These are phyloP conservation scores for Sebastes wilsoni DNA, from an alignment of 2,797 vertebrate species.

Conservation along the genomic window DNA sequence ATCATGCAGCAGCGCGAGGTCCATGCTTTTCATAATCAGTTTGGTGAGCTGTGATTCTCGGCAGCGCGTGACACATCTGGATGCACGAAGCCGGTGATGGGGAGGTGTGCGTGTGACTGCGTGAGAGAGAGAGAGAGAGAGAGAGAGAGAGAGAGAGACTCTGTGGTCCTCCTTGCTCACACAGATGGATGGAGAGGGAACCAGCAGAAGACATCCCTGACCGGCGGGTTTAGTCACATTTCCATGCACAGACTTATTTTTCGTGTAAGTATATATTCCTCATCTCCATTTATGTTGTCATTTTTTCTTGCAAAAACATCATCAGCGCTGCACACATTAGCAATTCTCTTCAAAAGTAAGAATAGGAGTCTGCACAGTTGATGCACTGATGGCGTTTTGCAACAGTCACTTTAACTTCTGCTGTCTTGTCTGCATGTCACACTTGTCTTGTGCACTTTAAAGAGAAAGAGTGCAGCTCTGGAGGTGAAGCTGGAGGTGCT, in stretches of 20 bases:
- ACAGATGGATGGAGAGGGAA: conserved; percentile 44
- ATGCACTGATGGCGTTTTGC: neutral
- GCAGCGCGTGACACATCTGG: conserved; percentile 79
- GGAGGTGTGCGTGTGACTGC: conserved; percentile 15
- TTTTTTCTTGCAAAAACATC: neutral
- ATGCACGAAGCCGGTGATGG: conserved; percentile 33
- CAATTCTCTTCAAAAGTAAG: neutral
- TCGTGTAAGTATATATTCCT: conserved; percentile 50
- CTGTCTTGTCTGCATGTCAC: neutral
- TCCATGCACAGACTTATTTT: conserved; percentile 5
- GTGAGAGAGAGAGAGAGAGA: neutral
- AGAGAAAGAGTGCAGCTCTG: neutral
- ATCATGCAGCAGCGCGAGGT: conserved; percentile 58
- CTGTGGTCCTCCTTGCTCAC: neutral
- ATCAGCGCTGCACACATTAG: neutral
- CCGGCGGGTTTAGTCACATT: conserved; percentile 5
- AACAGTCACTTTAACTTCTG: conserved; percentile 1
- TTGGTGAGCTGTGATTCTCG: conserved; percentile 72
- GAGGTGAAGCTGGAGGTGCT: neutral
- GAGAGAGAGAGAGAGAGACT: neutral
- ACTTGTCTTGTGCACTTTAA: neutral
- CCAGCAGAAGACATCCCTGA: conserved; percentile 1
- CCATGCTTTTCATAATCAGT: conserved; percentile 77
- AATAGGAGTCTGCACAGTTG: neutral
- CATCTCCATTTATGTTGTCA: neutral